Conservation (phyloP, 2,113 vertebrate species). For the Heterotilapia buettikoferi region DNA sequence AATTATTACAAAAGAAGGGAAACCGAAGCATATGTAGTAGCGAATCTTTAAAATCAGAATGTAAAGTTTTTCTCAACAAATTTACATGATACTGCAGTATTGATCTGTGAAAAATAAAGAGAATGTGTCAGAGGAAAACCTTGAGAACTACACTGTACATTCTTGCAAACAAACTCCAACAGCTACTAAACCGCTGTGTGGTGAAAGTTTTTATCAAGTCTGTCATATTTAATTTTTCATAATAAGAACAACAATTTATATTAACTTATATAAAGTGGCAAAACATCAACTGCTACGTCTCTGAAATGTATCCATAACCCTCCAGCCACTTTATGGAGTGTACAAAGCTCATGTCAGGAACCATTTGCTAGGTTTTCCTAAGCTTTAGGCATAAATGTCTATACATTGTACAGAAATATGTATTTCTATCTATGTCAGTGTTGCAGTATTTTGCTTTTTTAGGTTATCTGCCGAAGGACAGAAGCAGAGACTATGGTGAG, state of each 20-base stretch:
- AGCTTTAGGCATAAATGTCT: neutral
- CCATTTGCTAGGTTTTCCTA: neutral
- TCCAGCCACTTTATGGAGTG: rapidly evolving
- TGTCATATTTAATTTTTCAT: neutral
- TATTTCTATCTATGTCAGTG: neutral
- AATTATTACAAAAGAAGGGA: slow-evolving; percentile 7
- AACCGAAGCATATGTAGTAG: neutral
- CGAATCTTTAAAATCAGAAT: neutral
- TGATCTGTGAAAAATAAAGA: neutral
- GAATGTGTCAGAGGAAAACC: neutral
- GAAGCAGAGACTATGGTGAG: neutral
- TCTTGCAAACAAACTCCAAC: neutral
- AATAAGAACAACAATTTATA: neutral
- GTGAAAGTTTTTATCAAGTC: neutral
- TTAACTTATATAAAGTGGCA: neutral
- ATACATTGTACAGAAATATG: neutral
- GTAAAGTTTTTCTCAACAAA: neutral
- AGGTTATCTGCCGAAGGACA: rapidly evolving
- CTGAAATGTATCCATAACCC: neutral
- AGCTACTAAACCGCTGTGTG: neutral
- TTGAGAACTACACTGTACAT: neutral
- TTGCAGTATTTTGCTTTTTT: neutral
- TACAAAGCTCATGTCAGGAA: neutral
- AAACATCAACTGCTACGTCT: neutral
- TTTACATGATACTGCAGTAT: neutral